Evolutionary conservation across 2,113 vertebrate genomes (phyloP).

Genomic region (Platysteira castanea): DNA sequence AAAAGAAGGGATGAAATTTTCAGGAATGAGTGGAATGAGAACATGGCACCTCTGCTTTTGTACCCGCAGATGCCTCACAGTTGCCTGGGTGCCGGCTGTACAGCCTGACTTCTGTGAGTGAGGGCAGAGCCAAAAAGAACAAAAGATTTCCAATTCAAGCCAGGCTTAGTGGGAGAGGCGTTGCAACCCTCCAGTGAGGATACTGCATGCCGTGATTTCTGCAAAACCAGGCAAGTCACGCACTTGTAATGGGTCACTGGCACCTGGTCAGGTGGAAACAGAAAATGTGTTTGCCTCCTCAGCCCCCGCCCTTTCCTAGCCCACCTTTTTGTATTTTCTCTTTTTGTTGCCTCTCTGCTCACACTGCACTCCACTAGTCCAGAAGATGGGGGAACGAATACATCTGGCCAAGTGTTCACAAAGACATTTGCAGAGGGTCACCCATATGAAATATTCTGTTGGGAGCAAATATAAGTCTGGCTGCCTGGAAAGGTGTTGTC

Average conservation of each 20-base stretch:
- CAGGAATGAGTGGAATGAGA: neutral
- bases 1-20: neutral
- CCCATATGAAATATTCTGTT: rapidly evolving
- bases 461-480: neutral
- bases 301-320: neutral
- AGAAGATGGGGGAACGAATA: neutral
- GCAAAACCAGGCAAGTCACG: neutral
- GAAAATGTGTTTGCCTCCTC: neutral
- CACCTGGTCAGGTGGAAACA: conserved; percentile 28
- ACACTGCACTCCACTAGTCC: neutral
- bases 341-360: neutral
- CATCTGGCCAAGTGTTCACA: neutral
- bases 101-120: neutral
- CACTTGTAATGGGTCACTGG: conserved; percentile 22
- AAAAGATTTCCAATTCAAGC: neutral
- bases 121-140: neutral
- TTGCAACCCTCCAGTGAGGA: neutral
- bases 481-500: neutral
- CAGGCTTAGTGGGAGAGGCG: neutral
- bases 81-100: neutral
- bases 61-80: neutral
- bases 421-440: neutral
- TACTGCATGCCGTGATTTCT: neutral
- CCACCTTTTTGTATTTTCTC: neutral
- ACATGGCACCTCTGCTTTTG: neutral